Base-by-base conservation (phyloP, 92 coral and sea anemone species). In the Meandrina meandrites region DNA sequence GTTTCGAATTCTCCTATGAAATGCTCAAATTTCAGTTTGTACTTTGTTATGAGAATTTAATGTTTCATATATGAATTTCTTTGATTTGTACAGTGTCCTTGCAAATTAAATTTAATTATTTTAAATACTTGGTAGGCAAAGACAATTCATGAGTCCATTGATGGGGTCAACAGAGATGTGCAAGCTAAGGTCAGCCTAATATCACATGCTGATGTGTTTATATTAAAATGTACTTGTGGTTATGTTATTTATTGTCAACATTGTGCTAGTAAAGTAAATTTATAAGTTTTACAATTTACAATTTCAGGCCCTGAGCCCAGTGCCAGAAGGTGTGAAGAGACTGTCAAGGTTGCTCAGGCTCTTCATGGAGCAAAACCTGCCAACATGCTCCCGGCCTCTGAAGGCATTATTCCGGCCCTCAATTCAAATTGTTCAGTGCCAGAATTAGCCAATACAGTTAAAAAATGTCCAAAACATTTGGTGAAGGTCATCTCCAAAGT, bases 341-440 rank as follows among this genome's bases (percentile, higher is more conserved):
- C 81, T 31, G 0, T 14, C 3, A 24, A 75, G 35, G 88, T 69
- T 75, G 91, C 85, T 6, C 68, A 82, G 81, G 70, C 71, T 18
- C 84, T 83, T 30, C n/a, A 89, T 89, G 88, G 88, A 51, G 91
- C 87, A 83, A 42, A 45, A 47, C 84, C 79, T 40, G 45, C 3
- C 48, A 85, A 89, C 84, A 89, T 89, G 89, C 36, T 78, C 14
- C 93, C 93, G 34, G 87, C 81, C 78, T 75, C 86, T 73, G 80
- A 34, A 76, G 90, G 90, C 34, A 36, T 86, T 51, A 34, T 86
- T 75, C 80, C 84, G 42, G 74, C 84, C 51, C 30, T 86, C 19
- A 53, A 47, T 77, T 19, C 35, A 48, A 77, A 47, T 8, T 47
- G 60, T 47, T 15, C 80, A 37, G 28, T 78, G 27, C 3, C 36